Base-by-base conservation (phyloP, 1,140 invertebrate genomes). In the Colletes gigas region DNA sequence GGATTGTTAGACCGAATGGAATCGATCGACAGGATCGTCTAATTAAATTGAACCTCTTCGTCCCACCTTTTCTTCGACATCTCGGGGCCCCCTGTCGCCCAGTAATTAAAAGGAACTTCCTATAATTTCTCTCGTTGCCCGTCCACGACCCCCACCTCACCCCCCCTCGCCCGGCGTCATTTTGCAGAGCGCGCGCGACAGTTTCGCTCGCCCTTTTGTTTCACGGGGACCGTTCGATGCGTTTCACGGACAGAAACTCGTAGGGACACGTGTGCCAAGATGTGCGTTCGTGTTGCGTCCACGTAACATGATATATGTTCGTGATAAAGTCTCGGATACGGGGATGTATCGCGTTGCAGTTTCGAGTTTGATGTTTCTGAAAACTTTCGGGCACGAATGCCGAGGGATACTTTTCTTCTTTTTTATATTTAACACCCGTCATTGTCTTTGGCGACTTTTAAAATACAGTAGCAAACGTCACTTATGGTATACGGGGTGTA, bases 21-120 rank as follows among this genome's bases (percentile, higher is more conserved):
- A 78, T 82, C 79, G 82, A 84, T 88, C 84, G 87, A 88, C 74
- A 68, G 81, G 77, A 88, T 84, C 87, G 80, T 81, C 77, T 88
- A 88, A 88, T 88, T 88, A 88, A 88, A 88, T 88, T 84, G 73
- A 59, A 77, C 74, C 72, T 71, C 67, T 78, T 65, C 70, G 71
- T 57, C 66, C 30, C 17, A 65, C 55, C 69, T 67, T 76, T 84
- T 72, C 67, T 62, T 82, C 78, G 78, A 55, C 63, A 52, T 73
- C 67, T 73, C 52, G 19, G 52, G 19, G 52, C 17, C 21, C 73
- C 80, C 85, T 80, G 73, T 81, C 85, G 47, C n/a, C n/a, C 63
- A 77, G 72, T 87, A 83, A 87, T 87, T 87, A 83, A 87, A 86
- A 87, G 81, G 68, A 83, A 83, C 76, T 71, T 76, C 74, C 81